These are phyloP conservation scores for Sarcophaga subvicina DNA, from an alignment of 2,888 invertebrate genomes.

Conservation along the genomic window DNA sequence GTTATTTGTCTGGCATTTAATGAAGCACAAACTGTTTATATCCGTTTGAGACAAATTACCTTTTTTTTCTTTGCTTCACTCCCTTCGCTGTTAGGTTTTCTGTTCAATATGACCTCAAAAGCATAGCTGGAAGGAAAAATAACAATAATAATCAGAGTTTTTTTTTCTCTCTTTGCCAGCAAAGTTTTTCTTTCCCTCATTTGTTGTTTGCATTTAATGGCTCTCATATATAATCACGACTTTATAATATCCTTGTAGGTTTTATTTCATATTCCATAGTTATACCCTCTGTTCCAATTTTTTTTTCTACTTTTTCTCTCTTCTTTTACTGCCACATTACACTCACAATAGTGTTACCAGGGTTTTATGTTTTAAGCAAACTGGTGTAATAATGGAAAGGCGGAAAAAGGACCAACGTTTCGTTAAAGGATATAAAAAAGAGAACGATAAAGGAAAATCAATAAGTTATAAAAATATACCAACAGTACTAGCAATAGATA, in stretches of 20 bases:
- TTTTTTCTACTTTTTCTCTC: not conserved
- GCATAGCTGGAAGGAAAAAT: slow-evolving; percentile 15
- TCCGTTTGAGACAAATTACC: slow-evolving; percentile 67
- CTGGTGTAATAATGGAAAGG: too few relatives aligned
- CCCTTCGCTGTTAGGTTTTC: not conserved
- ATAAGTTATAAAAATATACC: slow-evolving; percentile 61
- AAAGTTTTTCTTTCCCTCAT: not conserved
- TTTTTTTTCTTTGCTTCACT: slow-evolving; percentile 19
- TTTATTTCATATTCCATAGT: slow-evolving; percentile 25
- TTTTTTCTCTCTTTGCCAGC: not conserved
- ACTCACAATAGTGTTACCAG: too few relatives aligned
- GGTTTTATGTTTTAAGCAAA: too few relatives aligned
- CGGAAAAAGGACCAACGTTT: not conserved
- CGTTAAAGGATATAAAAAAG: not conserved
- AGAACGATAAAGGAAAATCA: slow-evolving; percentile 47
- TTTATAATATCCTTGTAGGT: slow-evolving; percentile 47
- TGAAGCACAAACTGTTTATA: slow-evolving; percentile 68
- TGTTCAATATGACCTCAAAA: slow-evolving; percentile 47
- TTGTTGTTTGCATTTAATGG: slow-evolving; percentile 50
- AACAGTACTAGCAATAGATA: not conserved
- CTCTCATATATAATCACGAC: slow-evolving; percentile 38
- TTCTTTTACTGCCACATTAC: too few relatives aligned
- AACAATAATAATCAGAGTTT: slow-evolving; percentile 22
- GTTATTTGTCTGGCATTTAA: slow-evolving; percentile 68
- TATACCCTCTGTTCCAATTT: not conserved